Evolutionary conservation across 2,797 vertebrate genomes (phyloP).

Genomic region (Austrolebias charrua): DNA sequence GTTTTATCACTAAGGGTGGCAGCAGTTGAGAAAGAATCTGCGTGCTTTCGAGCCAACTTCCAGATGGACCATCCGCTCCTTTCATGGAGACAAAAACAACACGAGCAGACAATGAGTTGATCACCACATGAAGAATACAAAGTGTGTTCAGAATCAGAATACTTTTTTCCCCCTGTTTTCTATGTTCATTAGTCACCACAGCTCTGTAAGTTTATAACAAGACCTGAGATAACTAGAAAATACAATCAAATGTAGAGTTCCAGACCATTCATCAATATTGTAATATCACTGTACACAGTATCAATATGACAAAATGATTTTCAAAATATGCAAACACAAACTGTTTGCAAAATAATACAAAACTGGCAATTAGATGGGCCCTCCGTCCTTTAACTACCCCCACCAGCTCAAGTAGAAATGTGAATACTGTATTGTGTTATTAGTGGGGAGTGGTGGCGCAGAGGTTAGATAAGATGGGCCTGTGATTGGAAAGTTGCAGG

Average conservation of each 20-base stretch:
- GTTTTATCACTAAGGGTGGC: slow-evolving; percentile 20
- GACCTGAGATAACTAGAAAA: background rate
- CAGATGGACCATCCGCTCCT: slow-evolving; percentile 12
- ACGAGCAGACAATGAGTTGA: background rate
- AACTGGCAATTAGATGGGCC: too few species aligned
- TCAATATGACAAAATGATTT: too few species aligned
- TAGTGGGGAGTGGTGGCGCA: too few species aligned
- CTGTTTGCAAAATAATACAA: too few species aligned
- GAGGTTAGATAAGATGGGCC: too few species aligned
- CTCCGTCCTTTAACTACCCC: too few species aligned
- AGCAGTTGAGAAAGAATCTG: slow-evolving; percentile 8
- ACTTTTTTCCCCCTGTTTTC: background rate
- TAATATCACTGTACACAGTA: too few species aligned
- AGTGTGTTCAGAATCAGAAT: background rate
- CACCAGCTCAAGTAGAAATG: too few species aligned
- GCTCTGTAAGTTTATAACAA: background rate
- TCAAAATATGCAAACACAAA: too few species aligned
- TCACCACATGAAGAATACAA: background rate
- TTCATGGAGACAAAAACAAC: background rate
- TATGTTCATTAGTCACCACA: background rate
- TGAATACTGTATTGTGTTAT: too few species aligned
- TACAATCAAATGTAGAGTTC: background rate
- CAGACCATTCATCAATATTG: too few species aligned
- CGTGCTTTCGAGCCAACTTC: slow-evolving; percentile 6
- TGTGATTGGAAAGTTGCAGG: too few species aligned